phyloP scores from a whole-genome alignment of 92 coral and sea anemone species.

The Desmophyllum pertusum region DNA sequence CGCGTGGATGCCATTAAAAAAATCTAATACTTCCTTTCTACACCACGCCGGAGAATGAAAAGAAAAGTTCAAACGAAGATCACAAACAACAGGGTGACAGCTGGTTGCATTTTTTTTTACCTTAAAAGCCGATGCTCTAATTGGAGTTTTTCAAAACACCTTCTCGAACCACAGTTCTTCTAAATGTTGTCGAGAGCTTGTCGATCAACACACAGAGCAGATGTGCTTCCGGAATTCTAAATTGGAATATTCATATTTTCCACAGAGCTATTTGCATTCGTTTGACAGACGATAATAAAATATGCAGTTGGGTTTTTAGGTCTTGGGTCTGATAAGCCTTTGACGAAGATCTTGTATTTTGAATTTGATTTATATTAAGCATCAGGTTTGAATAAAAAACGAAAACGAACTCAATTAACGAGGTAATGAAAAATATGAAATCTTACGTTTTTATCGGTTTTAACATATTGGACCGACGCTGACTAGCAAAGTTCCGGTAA shows the following conservation, averaged over 20 bases:
- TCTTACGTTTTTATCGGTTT: not conserved
- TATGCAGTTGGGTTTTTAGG: not conserved
- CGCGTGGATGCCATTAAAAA: constrained; percentile 11
- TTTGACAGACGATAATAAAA: constrained; percentile 21
- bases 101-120: not conserved
- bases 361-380: not conserved
- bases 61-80: not conserved
- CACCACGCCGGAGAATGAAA: not conserved
- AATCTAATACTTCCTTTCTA: not conserved
- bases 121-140: not conserved
- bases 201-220: constrained; percentile 10
- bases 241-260: constrained; percentile 20
- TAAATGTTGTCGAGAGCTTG: not conserved
- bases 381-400: constrained; percentile 5
- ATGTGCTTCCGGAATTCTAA: constrained; percentile 27
- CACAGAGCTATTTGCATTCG: constrained; percentile 21
- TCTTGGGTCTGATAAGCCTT: too few relatives aligned
- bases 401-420: not conserved
- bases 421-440: not conserved
- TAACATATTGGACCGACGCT: not conserved
- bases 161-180: constrained; percentile 4
- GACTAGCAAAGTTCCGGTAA: constrained; percentile 20
- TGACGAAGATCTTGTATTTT: not conserved
- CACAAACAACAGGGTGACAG: not conserved
- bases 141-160: not conserved